Conservation (phyloP, 2,113 vertebrate genomes). For the Brachypodius melanocephalos region DNA sequence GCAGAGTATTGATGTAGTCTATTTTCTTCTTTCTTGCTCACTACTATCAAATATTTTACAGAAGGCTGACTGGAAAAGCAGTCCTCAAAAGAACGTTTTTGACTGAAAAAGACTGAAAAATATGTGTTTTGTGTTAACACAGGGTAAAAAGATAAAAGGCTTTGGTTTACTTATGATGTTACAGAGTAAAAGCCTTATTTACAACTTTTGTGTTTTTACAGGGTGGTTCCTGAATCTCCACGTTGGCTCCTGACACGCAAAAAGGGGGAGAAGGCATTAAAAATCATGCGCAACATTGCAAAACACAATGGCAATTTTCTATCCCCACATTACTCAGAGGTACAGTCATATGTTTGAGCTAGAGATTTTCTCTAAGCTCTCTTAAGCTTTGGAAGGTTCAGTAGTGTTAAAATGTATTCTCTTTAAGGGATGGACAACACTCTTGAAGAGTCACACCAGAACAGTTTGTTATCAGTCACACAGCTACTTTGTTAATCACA, state of each 20-base stretch:
- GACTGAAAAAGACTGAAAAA: background rate
- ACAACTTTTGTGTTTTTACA: constrained; percentile 41
- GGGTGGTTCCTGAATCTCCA: constrained; percentile 93
- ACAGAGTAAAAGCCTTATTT: background rate
- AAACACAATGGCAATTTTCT: constrained; percentile 84
- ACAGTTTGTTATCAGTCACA: background rate
- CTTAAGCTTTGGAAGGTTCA: background rate
- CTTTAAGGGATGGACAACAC: background rate
- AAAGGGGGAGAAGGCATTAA: constrained; percentile 77
- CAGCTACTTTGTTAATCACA: background rate
- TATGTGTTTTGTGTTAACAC: background rate
- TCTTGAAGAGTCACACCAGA: background rate
- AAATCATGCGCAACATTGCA: constrained; percentile 83
- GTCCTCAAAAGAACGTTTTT: background rate
- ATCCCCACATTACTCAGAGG: constrained; percentile 80
- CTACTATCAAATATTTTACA: background rate
- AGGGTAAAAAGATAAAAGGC: background rate
- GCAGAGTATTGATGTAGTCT: background rate
- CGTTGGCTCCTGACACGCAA: constrained; percentile 94
- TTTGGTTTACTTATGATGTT: background rate
- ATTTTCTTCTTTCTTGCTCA: background rate
- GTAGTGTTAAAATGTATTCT: background rate
- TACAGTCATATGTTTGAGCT: constrained; percentile 38
- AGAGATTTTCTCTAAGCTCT: background rate
- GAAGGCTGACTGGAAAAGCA: background rate